Evolutionary conservation across 2,113 vertebrate species (phyloP), one percentile per base, ranked within the genome.

Genomic region (Probosciger aterrimus): DNA sequence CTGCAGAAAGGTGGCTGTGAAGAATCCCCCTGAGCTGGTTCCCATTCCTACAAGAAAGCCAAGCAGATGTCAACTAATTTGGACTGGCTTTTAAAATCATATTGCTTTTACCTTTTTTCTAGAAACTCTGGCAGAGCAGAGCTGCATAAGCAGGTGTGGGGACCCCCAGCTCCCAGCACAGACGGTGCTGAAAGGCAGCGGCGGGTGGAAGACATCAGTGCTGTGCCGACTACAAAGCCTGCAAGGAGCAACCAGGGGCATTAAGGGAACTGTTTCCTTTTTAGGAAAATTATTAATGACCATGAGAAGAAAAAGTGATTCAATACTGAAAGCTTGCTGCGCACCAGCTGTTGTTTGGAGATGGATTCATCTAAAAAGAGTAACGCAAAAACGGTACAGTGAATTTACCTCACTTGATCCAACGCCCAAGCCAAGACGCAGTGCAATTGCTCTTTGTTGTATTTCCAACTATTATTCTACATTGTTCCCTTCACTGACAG

Each of bases 261-360:
- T 92, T 64, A 68, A 96, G 44, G 77, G 50, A 44, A 62, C 35
- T 74, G 43, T 79, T 97, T 96, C 89, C 93, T 95, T 97, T 97
- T 98, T 91, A 95, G 82, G 77, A 81, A 95, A 95, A 95, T 98
- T 97, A 97, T 98, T 98, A 98, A 97, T 96, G 93, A 90, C 68
- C 76, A 87, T 8, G 63, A 87, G 82, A 82, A 78, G 93, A 64
- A 86, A 84, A 97, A 96, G 86, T 93, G 96, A 97, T 97, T 96
- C 77, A 91, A 91, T 73, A 87, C 91, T 16, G 68, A 93, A 94
- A 94, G 91, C 93, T 92, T 95, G 95, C 96, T 97, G 97, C 0
- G 69, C 81, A 69, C 86, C 95, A 98, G 97, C 96, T 97, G 97
- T 94, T 98, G 79, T 93, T 95, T 88, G 92, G 88, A 90, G 86